phyloP scores from a whole-genome alignment of 53 echinoderm and acorn worm species.

The Pentamera pediparva region DNA sequence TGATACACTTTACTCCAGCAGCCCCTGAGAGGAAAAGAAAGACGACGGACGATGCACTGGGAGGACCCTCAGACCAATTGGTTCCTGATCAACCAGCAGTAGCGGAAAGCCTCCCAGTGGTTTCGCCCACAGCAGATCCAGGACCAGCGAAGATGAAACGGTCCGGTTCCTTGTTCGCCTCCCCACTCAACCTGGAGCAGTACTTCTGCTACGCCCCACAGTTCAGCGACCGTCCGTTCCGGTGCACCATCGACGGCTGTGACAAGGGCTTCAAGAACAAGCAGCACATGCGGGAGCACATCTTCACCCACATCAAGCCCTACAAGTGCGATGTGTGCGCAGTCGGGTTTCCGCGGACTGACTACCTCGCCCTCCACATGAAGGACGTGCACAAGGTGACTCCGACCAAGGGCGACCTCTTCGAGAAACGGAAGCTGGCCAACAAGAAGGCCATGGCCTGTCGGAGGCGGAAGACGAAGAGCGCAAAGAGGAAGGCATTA shows the following conservation, averaged over 20 bases:
- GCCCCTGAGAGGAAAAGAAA: no score
- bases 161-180: no score
- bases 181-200: conserved; percentile 51
- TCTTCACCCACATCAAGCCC: conserved; percentile 92
- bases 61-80: not conserved
- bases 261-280: conserved; percentile 81
- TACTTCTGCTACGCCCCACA: conserved; percentile 54
- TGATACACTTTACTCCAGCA: no score
- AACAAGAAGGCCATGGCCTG: conserved; percentile 83
- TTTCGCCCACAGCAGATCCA: not conserved
- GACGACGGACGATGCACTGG: no score
- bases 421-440: conserved; percentile 79
- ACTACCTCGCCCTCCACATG: conserved; percentile 96
- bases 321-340: conserved; percentile 88
- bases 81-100: not conserved
- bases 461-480: conserved; percentile 65
- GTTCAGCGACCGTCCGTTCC: conserved; percentile 47
- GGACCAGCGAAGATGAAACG: not conserved
- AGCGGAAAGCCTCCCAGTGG: not conserved
- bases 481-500: conserved; percentile 43
- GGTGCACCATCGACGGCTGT: conserved; percentile 69
- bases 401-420: conserved; percentile 73
- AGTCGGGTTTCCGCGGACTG: conserved; percentile 80
- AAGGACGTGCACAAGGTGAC: conserved; percentile 78
- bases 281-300: conserved; percentile 97